Percentiles rank a stretch among this genome's conserved stretches.
phyloP scores from a whole-genome alignment of 1,140 invertebrate species.

The Bathynomus jamesi region DNA sequence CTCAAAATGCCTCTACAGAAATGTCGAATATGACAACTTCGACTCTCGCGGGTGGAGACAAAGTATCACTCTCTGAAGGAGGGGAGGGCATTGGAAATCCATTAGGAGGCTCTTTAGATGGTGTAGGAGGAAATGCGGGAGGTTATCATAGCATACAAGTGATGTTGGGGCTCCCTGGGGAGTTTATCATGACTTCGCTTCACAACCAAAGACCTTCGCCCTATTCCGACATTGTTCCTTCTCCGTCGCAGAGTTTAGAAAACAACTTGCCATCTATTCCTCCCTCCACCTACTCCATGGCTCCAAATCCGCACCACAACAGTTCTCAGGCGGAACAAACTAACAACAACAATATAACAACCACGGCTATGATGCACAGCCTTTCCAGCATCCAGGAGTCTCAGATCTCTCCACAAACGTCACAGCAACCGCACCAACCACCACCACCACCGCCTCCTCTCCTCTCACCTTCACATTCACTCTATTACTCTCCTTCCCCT shows the following conservation, averaged over 20 bases:
- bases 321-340: neutral
- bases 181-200: conserved; percentile 26
- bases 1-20: no score
- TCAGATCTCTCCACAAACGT: conserved; percentile 7
- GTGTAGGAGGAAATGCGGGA: neutral
- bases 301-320: neutral
- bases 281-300: conserved; percentile 2
- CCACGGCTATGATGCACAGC: conserved; percentile 22
- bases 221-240: neutral
- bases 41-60: neutral
- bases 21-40: no score
- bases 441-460: conserved; percentile 5
- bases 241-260: conserved; percentile 13
- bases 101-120: neutral
- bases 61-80: neutral
- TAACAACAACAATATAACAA: conserved; percentile 15
- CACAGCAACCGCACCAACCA: conserved; percentile 2
- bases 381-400: conserved; percentile 16
- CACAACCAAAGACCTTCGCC: conserved; percentile 8
- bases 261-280: neutral
- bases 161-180: conserved; percentile 53
- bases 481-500: conserved; percentile 3
- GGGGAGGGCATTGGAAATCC: neutral
- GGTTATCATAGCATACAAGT: conserved; percentile 42
- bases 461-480: no score